Percentiles rank a stretch among this genome's conserved stretches.
Conservation (phyloP, 2,888 invertebrate genomes). For the Cotesia congregata region DNA sequence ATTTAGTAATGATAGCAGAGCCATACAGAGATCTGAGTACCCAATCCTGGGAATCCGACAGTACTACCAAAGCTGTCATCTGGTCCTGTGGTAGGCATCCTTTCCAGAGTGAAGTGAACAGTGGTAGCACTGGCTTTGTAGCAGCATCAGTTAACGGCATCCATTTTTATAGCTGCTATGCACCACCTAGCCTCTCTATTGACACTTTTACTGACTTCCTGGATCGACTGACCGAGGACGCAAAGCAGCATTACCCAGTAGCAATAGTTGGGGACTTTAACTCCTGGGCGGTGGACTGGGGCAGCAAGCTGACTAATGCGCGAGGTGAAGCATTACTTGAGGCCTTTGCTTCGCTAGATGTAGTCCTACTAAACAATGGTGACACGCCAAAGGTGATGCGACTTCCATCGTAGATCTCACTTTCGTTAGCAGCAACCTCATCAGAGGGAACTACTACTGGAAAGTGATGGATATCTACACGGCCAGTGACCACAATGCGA, state of each 20-base stretch:
- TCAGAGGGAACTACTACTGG: conserved; percentile 37
- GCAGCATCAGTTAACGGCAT: conserved; percentile 39
- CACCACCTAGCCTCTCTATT: conserved; percentile 38
- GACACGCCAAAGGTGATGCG: conserved; percentile 39
- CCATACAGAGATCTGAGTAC: conserved; percentile 42
- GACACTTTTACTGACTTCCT: conserved; percentile 37
- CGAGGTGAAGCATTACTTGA: conserved; percentile 44
- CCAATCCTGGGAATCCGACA: conserved; percentile 42
- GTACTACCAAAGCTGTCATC: conserved; percentile 44
- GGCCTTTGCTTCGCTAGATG: conserved; percentile 39
- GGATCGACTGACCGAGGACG: conserved; percentile 43
- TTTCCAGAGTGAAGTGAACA: conserved; percentile 38
- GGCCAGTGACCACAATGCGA: conserved; percentile 43
- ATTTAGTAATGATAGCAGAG: conserved; percentile 45
- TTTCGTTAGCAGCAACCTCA: conserved; percentile 48
- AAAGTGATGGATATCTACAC: conserved; percentile 43
- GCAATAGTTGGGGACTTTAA: conserved; percentile 50
- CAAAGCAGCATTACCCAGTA: conserved; percentile 36
- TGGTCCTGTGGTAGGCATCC: conserved; percentile 39
- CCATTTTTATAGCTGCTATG: conserved; percentile 46
- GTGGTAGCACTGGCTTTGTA: conserved; percentile 44
- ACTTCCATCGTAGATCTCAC: conserved; percentile 51
- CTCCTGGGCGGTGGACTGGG: conserved; percentile 49
- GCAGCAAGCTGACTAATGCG: conserved; percentile 44
- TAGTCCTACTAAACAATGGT: conserved; percentile 44